Evolutionary conservation across 2,797 vertebrate genomes (phyloP).

Genomic region (Brachyalestes nurse): DNA sequence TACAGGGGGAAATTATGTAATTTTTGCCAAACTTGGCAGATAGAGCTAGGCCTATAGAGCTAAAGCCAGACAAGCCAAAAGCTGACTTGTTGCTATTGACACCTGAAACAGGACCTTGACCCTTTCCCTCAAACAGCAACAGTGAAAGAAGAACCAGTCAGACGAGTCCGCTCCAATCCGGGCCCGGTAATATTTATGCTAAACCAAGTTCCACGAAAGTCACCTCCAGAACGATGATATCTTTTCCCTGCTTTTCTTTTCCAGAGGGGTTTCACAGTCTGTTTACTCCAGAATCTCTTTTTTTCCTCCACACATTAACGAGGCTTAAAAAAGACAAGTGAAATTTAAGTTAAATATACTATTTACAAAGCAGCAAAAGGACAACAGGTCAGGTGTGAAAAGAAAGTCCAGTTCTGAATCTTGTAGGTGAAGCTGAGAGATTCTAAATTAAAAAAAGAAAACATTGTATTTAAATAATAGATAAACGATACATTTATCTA

Average conservation of each 20-base stretch:
- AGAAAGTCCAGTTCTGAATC: background rate
- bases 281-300: conserved; percentile 1
- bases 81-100: conserved; percentile 10
- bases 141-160: conserved; percentile 6
- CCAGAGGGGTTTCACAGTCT: conserved; percentile 10
- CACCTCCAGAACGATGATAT: conserved; percentile 25
- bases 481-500: too few relatives aligned
- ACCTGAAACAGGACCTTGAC: conserved; percentile 1
- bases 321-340: background rate
- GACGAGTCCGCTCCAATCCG: background rate
- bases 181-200: conserved; percentile 4
- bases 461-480: too few relatives aligned
- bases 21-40: too few relatives aligned
- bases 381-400: background rate
- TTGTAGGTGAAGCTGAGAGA: too few relatives aligned
- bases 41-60: background rate
- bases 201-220: conserved; percentile 7
- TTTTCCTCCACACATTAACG: background rate
- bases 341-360: background rate
- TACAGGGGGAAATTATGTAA: too few relatives aligned
- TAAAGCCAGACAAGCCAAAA: background rate
- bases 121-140: background rate
- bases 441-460: too few relatives aligned
- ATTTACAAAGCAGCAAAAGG: background rate
- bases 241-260: background rate